Evolutionary conservation across 2,113 vertebrate species (phyloP), one percentile per base, ranked within the genome.

Genomic region (Cariama cristata): DNA sequence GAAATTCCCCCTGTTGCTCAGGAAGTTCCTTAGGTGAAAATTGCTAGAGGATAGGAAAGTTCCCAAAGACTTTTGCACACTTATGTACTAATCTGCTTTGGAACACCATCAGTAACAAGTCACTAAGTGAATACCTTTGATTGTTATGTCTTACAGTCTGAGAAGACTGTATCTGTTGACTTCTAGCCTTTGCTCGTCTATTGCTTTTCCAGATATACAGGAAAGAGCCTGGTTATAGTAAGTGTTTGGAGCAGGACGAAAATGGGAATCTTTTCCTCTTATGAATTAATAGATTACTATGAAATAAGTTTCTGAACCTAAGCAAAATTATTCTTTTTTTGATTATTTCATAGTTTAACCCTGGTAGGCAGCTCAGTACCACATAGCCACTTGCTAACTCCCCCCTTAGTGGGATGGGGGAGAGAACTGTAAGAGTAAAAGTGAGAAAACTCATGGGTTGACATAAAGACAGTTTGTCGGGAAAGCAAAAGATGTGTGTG

Each of bases 331-430:
- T 52, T 62, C 10, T 53, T 49, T 35, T 69, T 64, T 64, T 44
- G 14, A 71, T 45, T 12, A 14, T 45, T 9, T 44, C 15, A 23
- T 38, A 52, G 8, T 69, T 66, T 44, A 44, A 44, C 24, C 16
- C 30, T 50, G 8, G 30, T 73, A 72, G 13, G 30, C 15, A 64
- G 26, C 42, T 64, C 30, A 50, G 50, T 30, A 42, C 30, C 30
- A 13, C 15, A 21, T 3, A 80, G 9, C 11, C 21, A 15, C 12
- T 32, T 71, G 16, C 38, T 62, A n/a, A 42, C 9, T 55, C 9
- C 32, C 8, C 4, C 9, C 1, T 9, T 8, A 27, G 9, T 64
- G 42, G 5, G 8, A 24, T 8, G 6, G 14, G 20, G 52, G 14
- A 55, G 8, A 73, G 30, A 89, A 73, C 3, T 45, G 32, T 33